These are phyloP conservation scores for Pyxicephalus adspersus DNA, from an alignment of 2,113 vertebrate species.

Conservation along the genomic window DNA sequence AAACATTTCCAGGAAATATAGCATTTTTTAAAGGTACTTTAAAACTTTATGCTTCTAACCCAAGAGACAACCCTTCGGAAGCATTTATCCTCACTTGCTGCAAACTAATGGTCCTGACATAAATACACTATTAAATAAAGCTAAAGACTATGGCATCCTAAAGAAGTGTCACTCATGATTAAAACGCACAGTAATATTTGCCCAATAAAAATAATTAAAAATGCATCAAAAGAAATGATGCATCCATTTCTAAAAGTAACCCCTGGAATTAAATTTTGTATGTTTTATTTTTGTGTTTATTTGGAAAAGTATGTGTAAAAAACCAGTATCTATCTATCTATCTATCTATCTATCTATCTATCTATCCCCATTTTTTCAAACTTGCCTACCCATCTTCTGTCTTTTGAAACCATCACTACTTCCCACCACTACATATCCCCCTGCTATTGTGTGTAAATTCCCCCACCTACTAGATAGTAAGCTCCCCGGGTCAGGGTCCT, in stretches of 20 bases:
- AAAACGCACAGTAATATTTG: slow-evolving; percentile 16
- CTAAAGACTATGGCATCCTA: slow-evolving; percentile 21
- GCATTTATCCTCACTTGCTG: slow-evolving; percentile 17
- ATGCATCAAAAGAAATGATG: not conserved
- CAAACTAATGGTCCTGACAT: slow-evolving; percentile 43
- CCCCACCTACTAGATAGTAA: too few species aligned
- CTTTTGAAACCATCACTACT: too few species aligned
- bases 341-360: slow-evolving; percentile 25
- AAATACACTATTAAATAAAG: slow-evolving; percentile 39
- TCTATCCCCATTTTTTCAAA: too few species aligned
- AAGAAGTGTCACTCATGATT: slow-evolving; percentile 34
- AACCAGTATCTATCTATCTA: too few species aligned
- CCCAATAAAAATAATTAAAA: slow-evolving; percentile 14
- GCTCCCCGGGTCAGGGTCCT: too few species aligned
- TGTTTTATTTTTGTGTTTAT: not conserved
- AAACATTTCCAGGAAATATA: too few species aligned
- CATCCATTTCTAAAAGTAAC: not conserved
- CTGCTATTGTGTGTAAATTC: too few species aligned
- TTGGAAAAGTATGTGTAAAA: not conserved
- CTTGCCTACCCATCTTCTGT: too few species aligned
- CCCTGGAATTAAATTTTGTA: not conserved
- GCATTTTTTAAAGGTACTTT: too few species aligned
- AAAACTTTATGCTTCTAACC: slow-evolving; percentile 14
- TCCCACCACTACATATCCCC: too few species aligned
- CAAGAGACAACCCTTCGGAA: not conserved